A percentile compares a stretch with the other conserved stretches of the same genome.
phyloP scores from a whole-genome alignment of 1,140 invertebrate species.

The Rhyzopertha dominica region DNA sequence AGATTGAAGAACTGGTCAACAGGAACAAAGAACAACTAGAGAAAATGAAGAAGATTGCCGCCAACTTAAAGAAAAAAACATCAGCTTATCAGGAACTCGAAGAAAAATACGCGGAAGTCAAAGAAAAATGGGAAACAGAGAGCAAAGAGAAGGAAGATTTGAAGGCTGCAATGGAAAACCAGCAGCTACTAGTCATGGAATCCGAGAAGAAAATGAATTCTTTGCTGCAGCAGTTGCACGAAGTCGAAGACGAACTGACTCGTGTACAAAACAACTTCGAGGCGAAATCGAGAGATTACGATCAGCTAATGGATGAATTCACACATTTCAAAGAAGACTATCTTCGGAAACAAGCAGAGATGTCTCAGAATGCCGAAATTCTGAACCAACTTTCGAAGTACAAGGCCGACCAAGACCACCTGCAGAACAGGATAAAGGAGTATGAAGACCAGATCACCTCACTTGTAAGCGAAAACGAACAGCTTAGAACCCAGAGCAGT shows the following conservation, averaged over 20 bases:
- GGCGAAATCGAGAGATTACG: slow-evolving; percentile 25
- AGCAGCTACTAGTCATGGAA: slow-evolving; percentile 34
- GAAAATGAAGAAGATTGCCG: slow-evolving; percentile 71
- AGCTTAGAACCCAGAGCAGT: too few relatives aligned
- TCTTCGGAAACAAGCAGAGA: too few relatives aligned
- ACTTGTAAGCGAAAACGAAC: slow-evolving; percentile 45
- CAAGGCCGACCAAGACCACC: slow-evolving; percentile 32
- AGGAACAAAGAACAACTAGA: slow-evolving; percentile 56
- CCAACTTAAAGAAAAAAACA: slow-evolving; percentile 68
- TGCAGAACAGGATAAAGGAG: slow-evolving; percentile 40
- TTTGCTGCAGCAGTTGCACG: slow-evolving; percentile 35
- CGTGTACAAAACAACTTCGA: slow-evolving; percentile 19
- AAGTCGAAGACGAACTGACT: slow-evolving; percentile 28
- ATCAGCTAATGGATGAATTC: slow-evolving; percentile 8
- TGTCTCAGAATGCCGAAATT: slow-evolving; percentile 14
- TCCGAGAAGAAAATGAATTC: slow-evolving; percentile 35
- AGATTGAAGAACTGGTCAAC: slow-evolving; percentile 45
- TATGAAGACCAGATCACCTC: slow-evolving; percentile 41
- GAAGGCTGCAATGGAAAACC: slow-evolving; percentile 42
- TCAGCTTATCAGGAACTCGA: slow-evolving; percentile 60
- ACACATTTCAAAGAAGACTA: slow-evolving; percentile 1
- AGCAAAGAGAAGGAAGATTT: slow-evolving; percentile 44
- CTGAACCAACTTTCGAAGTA: slow-evolving; percentile 5
- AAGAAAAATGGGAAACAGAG: slow-evolving; percentile 38
- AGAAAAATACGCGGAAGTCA: slow-evolving; percentile 45